These are phyloP conservation scores for Threskiornis aethiopicus DNA, from an alignment of 2,797 vertebrate species.

Conservation along the genomic window DNA sequence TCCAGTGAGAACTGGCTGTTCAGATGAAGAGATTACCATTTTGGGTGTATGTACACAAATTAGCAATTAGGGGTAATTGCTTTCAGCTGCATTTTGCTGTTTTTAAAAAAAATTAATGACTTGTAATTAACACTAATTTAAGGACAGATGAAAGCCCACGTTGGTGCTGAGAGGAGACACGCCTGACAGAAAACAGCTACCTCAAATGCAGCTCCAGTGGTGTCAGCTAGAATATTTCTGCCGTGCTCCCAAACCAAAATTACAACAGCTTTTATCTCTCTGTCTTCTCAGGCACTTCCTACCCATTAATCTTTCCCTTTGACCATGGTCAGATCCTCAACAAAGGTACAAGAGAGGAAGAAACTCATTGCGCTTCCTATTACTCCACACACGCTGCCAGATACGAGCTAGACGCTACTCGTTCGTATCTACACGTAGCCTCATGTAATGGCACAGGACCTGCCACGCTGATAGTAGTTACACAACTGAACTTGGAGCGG, in stretches of 20 bases:
- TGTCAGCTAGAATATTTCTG: not conserved
- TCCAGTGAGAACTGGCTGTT: slow-evolving; percentile 8
- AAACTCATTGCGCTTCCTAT: not conserved
- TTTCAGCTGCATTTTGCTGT: slow-evolving; percentile 51
- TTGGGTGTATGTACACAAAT: slow-evolving; percentile 11
- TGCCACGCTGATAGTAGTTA: not conserved
- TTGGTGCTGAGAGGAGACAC: not conserved
- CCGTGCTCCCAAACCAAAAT: slow-evolving; percentile 1
- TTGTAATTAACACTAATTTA: slow-evolving; percentile 55
- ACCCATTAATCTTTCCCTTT: not conserved
- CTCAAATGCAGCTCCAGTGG: not conserved
- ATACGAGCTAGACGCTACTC: not conserved
- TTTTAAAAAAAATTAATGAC: slow-evolving; percentile 23
- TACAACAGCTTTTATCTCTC: slow-evolving; percentile 17
- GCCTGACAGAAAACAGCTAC: slow-evolving; percentile 47
- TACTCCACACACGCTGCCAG: not conserved
- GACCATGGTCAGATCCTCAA: not conserved
- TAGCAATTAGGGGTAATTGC: slow-evolving; percentile 53
- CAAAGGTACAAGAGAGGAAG: not conserved
- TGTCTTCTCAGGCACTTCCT: slow-evolving; percentile 24
- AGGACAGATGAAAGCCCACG: slow-evolving; percentile 39
- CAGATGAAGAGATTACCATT: slow-evolving; percentile 20
- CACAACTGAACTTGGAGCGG: not conserved
- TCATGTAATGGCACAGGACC: accelerated
- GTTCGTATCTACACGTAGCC: not conserved